Evolutionary conservation across 2,888 invertebrate genomes (phyloP), one percentile per base, ranked within the genome.

Genomic region (Cheilosia impressa): DNA sequence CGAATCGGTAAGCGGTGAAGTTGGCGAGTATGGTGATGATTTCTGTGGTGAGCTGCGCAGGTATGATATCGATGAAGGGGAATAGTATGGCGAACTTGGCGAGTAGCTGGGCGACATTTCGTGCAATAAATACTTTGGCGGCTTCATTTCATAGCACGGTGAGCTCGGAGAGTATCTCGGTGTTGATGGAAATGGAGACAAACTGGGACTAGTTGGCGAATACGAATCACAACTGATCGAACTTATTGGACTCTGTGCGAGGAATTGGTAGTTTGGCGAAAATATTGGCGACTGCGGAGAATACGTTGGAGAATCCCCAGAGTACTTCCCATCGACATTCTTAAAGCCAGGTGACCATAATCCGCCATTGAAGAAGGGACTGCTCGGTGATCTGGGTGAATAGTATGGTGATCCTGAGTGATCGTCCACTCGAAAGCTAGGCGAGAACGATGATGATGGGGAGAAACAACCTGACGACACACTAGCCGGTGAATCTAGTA

Each of bases 171-270:
- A 94, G 90, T 96, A 96, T 4, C 95, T 95, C 1, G 96, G 95
- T 3, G 96, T 96, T 1, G 95, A 95, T 89, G 96, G 96, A 94
- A 95, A 96, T 7, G 95, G 95, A 0, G 95, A 95, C 1, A 53
- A 62, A 47, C 88, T 88, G 90, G 87, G 94, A 92, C 95, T 95
- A 4, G 93, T 95, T 0, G 97, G 97, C 1, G 95, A 95, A 89
- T 88, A 88, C n/a, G 85, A 84, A 34, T 85, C 87, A 79, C 95
- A 95, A 0, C 95, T 95, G 0, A 96, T 96, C 0, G 95, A 95
- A 89, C 96, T 96, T 95, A 52, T 94, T 0, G 96, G 96, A 3
- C 95, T 95, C 0, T 95, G 95, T 1, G 73, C 31, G 2, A 85
- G 72, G 91, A 82, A 93, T 91, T 95, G 94, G 45, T 78, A 87